Evolutionary conservation across 2,113 vertebrate genomes (phyloP), one percentile per base, ranked within the genome.

Genomic region (Ranitomeya variabilis): DNA sequence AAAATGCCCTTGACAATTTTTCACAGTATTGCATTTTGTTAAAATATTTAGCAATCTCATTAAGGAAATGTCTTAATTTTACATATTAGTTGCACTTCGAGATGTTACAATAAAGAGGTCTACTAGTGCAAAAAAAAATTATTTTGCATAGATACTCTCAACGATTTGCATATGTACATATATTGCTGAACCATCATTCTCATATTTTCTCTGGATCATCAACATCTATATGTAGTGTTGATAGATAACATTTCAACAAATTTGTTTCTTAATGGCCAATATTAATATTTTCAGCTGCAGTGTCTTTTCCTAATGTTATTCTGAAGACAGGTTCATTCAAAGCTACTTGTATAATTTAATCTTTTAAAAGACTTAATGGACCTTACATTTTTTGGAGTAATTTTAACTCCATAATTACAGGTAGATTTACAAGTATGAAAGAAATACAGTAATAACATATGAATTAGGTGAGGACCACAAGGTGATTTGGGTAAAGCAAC

Each of bases 11-110:
- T 96, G 95, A 96, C 95, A 94, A 96, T 96, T 95, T 96, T 96
- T 95, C 95, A 96, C 91, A 94, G 94, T 91, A 89, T 52, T 92
- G 94, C 93, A 92, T 95, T 95, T 96, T 95, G 94, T 95, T 96
- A 96, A 96, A 96, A 96, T 96, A 96, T 96, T 96, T 96, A 96
- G 95, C 95, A 95, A 95, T 95, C 95, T 96, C 95, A 96, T 96
- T 96, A 96, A 96, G 95, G 93, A 94, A 94, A 96, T 94, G 95
- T 94, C 95, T 95, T 94, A 94, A 95, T 95, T 95, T 96, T 95
- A 96, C 95, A 94, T 95, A 96, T 95, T 95, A 95, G 95, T 95
- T 95, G 94, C 94, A 95, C 90, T 95, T 93, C 91, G 93, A 93
- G 93, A 94, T 94, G 93, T 94, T 95, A 95, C 95, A 95, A 95